Conservation (phyloP, 2,113 vertebrate species). For the Felis chaus region DNA sequence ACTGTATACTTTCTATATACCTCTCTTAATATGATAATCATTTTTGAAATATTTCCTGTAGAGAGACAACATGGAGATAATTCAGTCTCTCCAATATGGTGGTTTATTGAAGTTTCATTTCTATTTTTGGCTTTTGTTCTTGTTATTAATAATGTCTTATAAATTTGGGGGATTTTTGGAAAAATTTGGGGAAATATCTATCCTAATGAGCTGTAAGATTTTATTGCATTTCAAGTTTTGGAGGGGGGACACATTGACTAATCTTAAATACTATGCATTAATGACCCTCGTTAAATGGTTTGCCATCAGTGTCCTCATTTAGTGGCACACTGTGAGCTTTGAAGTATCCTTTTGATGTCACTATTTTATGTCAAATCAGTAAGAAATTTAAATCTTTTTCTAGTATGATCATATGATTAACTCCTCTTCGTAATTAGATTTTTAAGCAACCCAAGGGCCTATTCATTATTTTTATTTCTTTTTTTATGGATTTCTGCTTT, state of each 20-base stretch:
- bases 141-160: neutral
- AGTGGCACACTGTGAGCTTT: neutral
- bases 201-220: neutral
- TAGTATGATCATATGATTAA: neutral
- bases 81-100: neutral
- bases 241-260: neutral
- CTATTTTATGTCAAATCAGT: neutral
- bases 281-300: neutral
- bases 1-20: neutral
- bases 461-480: constrained; percentile 47
- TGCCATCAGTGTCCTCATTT: neutral
- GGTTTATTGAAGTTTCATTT: constrained; percentile 33
- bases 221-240: neutral
- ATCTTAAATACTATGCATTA: neutral
- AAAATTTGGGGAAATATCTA: neutral
- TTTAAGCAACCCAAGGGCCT: neutral
- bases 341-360: neutral
- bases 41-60: constrained; percentile 29
- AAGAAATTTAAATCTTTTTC: neutral
- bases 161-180: neutral
- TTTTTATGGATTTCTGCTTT: constrained; percentile 39
- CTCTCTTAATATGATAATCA: neutral
- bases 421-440: neutral
- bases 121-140: neutral
- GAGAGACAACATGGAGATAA: neutral